A percentile compares a stretch with the other conserved stretches of the same genome.
Conservation (phyloP, 2,113 vertebrate genomes). For the Neolamprologus kungweensis region DNA sequence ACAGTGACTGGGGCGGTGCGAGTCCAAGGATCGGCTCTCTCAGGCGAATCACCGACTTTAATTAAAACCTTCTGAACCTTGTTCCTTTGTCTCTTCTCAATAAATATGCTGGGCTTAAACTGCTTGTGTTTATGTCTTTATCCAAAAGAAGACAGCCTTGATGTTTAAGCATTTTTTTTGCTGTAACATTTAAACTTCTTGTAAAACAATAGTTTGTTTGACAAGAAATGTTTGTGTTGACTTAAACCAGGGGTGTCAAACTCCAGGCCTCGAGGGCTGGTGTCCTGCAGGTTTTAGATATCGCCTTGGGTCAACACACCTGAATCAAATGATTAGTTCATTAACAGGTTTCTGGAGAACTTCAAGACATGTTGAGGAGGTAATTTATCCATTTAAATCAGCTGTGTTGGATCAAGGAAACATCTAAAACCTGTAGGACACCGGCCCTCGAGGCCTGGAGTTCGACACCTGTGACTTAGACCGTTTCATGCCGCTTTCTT, state of each 20-base stretch:
- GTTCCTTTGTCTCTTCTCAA: conserved; percentile 23
- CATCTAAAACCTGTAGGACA: too few species aligned
- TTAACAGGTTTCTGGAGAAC: too few species aligned
- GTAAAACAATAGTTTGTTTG: neutral
- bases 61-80: conserved; percentile 4
- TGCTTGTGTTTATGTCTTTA: neutral
- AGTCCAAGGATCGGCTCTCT: conserved; percentile 50
- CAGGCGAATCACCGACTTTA: conserved; percentile 52
- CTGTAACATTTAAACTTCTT: neutral
- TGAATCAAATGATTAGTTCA: too few species aligned
- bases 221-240: neutral
- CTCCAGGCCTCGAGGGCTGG: too few species aligned
- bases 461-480: neutral
- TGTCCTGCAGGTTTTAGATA: too few species aligned
- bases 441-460: too few species aligned
- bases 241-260: neutral
- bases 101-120: conserved; percentile 34
- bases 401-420: too few species aligned
- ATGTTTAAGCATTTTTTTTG: neutral
- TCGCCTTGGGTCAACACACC: too few species aligned
- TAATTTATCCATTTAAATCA: too few species aligned
- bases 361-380: too few species aligned
- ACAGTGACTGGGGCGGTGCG: conserved; percentile 45
- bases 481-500: neutral
- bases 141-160: neutral